These are phyloP conservation scores for Amblyjoppa proteus DNA, from an alignment of 2,888 invertebrate species.

Conservation along the genomic window DNA sequence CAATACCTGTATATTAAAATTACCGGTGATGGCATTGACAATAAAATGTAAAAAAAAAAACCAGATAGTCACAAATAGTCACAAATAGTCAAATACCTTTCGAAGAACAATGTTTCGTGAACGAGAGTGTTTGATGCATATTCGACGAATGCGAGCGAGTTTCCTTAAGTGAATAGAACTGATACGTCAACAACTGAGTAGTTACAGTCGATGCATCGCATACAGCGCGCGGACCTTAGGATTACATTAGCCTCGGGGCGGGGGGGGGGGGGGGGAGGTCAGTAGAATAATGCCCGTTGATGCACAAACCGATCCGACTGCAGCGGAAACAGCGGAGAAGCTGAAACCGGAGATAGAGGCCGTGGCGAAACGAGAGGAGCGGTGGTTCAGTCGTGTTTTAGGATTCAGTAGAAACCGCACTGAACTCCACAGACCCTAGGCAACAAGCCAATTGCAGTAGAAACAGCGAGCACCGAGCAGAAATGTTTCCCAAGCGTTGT, in stretches of 20 bases:
- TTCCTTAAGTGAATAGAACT: neutral
- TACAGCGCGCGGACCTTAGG: neutral
- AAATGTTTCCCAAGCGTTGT: slow-evolving; percentile 48
- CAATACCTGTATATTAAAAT: too few relatives aligned
- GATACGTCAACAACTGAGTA: neutral
- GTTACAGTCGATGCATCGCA: neutral
- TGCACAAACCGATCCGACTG: neutral
- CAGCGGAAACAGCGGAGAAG: neutral
- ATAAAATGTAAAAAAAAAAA: too few relatives aligned
- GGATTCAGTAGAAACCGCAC: slow-evolving; percentile 18
- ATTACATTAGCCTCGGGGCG: neutral
- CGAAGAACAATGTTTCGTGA: too few relatives aligned
- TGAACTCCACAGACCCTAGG: slow-evolving; percentile 2
- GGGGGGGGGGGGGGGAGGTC: neutral
- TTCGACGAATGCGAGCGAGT: neutral
- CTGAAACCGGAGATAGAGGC: neutral
- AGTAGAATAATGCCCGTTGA: slow-evolving; percentile 2
- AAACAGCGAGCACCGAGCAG: slow-evolving; percentile 19
- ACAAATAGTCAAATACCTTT: too few relatives aligned
- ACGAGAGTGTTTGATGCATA: too few relatives aligned
- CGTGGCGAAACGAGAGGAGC: neutral
- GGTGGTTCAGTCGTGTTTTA: neutral
- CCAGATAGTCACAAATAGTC: too few relatives aligned
- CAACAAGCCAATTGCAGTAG: slow-evolving; percentile 28
- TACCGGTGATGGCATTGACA: too few relatives aligned